phyloP scores from a whole-genome alignment of 2,113 vertebrate genomes.

The Peromyscus maniculatus region DNA sequence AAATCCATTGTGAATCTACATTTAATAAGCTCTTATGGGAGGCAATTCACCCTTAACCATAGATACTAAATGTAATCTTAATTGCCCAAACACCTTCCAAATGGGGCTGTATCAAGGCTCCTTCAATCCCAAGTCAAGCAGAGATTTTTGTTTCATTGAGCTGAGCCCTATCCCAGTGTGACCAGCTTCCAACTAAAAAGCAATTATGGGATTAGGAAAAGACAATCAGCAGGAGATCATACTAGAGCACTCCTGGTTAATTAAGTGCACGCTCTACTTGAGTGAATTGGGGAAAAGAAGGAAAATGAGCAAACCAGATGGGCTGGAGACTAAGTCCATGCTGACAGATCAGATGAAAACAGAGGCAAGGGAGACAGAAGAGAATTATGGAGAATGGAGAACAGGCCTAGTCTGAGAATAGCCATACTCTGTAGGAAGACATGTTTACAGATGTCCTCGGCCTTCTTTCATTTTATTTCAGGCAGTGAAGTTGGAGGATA shows the following conservation, averaged over 20 bases:
- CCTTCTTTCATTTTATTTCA: neutral
- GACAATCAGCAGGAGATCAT: neutral
- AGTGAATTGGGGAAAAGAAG: neutral
- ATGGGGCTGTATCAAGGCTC: neutral
- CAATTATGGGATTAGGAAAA: conserved; percentile 50
- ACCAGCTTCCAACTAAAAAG: conserved; percentile 40
- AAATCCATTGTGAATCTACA: conserved; percentile 25
- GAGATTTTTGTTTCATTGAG: conserved; percentile 40
- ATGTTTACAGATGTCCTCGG: neutral
- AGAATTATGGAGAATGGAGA: neutral
- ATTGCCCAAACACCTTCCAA: conserved; percentile 30
- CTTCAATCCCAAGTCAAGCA: conserved; percentile 46
- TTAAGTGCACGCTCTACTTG: neutral
- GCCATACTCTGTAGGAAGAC: too few relatives aligned
- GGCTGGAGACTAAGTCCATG: neutral
- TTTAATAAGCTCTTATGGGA: neutral
- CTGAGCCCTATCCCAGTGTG: neutral
- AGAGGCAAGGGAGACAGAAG: neutral
- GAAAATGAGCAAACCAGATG: neutral
- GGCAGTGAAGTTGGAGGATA: neutral
- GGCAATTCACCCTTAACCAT: neutral
- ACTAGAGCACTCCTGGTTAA: neutral
- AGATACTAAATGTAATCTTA: conserved; percentile 27
- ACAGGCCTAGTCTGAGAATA: neutral
- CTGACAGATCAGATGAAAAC: neutral